A percentile compares a stretch with the other conserved stretches of the same genome.
These are phyloP conservation scores for Onychomys leucogaster DNA, from an alignment of 2,797 vertebrate species.

Conservation along the genomic window DNA sequence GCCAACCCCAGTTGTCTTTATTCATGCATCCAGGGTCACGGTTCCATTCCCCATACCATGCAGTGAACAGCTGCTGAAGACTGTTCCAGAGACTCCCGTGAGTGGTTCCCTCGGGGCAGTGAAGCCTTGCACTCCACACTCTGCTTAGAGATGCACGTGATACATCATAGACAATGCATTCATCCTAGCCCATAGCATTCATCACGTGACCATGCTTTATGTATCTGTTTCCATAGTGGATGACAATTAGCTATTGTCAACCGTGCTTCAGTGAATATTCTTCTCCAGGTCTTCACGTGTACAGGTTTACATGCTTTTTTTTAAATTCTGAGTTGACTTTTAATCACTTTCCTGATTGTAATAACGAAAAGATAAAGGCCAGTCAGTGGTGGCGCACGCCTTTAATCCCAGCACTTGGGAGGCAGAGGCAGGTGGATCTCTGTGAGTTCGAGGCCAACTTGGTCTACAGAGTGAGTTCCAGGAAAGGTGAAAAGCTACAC, in stretches of 20 bases:
- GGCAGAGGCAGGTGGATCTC: too few species aligned
- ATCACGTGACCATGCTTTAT: too few species aligned
- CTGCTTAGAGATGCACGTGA: not conserved
- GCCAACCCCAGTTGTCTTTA: not conserved
- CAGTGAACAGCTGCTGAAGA: not conserved
- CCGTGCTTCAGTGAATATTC: not conserved
- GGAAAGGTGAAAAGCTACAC: too few species aligned
- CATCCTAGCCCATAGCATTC: not conserved
- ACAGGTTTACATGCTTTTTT: not conserved
- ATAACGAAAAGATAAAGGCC: constrained; percentile 58
- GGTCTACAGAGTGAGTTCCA: too few species aligned
- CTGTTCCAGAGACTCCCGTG: too few species aligned
- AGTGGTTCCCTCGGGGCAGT: not conserved
- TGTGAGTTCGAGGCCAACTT: too few species aligned
- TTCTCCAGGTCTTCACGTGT: not conserved
- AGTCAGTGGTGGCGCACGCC: too few species aligned
- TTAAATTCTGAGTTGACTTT: not conserved
- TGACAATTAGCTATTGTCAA: not conserved
- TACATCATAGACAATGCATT: not conserved
- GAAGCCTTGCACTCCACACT: too few species aligned
- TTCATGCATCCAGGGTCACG: not conserved
- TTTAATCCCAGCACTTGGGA: too few species aligned
- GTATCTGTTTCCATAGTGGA: not conserved
- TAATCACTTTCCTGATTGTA: not conserved
- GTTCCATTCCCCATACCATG: not conserved